Conservation (phyloP, 2,113 vertebrate genomes). For the Nestor notabilis region DNA sequence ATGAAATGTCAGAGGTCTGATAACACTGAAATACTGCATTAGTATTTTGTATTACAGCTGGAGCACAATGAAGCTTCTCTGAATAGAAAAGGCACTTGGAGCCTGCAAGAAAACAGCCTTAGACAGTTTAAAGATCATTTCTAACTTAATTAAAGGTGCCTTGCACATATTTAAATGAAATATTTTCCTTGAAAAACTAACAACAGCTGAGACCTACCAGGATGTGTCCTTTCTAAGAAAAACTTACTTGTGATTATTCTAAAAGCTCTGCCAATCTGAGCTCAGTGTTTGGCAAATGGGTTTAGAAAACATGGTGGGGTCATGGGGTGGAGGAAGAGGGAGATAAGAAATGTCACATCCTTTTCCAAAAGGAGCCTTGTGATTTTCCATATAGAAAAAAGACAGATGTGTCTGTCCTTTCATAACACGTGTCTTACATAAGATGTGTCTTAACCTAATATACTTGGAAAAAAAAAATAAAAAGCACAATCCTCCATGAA, state of each 20-base stretch:
- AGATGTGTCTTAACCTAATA: not conserved
- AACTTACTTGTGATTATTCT: not conserved
- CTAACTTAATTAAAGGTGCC: not conserved
- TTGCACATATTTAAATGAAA: not conserved
- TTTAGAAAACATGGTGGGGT: not conserved
- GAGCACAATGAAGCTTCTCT: not conserved
- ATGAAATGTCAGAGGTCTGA: not conserved
- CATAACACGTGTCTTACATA: not conserved
- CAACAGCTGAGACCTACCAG: not conserved
- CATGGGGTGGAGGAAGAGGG: fast-evolving
- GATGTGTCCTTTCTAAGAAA: not conserved
- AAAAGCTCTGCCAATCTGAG: not conserved
- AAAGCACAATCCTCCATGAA: not conserved
- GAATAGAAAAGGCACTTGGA: not conserved
- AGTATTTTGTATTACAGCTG: not conserved
- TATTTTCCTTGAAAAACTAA: not conserved
- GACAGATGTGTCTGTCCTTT: not conserved
- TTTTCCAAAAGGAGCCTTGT: not conserved
- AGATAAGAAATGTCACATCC: not conserved
- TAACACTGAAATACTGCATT: not conserved
- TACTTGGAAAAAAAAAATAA: fast-evolving
- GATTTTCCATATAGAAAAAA: not conserved
- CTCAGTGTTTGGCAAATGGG: not conserved
- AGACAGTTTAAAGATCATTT: not conserved
- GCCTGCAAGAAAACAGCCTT: not conserved